Evolutionary conservation across 1,140 invertebrate genomes (phyloP).

Genomic region (Formica selysi): DNA sequence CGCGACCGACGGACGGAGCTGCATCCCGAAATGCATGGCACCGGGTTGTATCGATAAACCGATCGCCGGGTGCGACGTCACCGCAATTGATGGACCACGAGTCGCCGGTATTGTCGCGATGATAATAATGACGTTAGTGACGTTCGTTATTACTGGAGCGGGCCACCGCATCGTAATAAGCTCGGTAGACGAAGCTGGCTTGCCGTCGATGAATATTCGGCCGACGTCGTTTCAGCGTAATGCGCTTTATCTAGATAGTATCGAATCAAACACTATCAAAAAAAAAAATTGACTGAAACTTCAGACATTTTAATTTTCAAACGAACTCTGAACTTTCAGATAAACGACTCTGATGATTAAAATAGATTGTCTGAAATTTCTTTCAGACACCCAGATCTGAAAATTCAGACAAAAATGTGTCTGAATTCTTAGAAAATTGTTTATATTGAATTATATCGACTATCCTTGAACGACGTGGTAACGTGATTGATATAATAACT

Average conservation of each 20-base stretch:
- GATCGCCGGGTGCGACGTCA: constrained; percentile 36
- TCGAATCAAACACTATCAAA: background rate
- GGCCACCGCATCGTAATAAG: constrained; percentile 70
- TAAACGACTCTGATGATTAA: too few relatives aligned
- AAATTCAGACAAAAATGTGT: too few relatives aligned
- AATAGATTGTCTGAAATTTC: too few relatives aligned
- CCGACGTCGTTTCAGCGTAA: background rate
- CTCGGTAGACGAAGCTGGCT: background rate
- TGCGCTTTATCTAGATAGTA: constrained; percentile 19
- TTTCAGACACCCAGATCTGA: too few relatives aligned
- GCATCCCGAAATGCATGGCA: constrained; percentile 31
- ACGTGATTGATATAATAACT: background rate
- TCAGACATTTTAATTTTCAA: too few relatives aligned
- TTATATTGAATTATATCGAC: background rate
- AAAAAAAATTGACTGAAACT: too few relatives aligned
- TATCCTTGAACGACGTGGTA: background rate
- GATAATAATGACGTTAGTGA: constrained; percentile 75
- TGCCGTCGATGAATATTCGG: constrained; percentile 71
- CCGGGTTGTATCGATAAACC: constrained; percentile 42
- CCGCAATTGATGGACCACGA: constrained; percentile 70
- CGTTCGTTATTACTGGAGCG: constrained; percentile 70
- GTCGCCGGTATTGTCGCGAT: constrained; percentile 65
- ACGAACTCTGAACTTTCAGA: too few relatives aligned
- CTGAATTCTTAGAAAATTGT: too few relatives aligned
- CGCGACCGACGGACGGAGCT: background rate